Percentiles rank a stretch among this genome's conserved stretches.
These are phyloP conservation scores for Drosophila lutescens DNA, from an alignment of 2,888 invertebrate genomes.

Conservation along the genomic window DNA sequence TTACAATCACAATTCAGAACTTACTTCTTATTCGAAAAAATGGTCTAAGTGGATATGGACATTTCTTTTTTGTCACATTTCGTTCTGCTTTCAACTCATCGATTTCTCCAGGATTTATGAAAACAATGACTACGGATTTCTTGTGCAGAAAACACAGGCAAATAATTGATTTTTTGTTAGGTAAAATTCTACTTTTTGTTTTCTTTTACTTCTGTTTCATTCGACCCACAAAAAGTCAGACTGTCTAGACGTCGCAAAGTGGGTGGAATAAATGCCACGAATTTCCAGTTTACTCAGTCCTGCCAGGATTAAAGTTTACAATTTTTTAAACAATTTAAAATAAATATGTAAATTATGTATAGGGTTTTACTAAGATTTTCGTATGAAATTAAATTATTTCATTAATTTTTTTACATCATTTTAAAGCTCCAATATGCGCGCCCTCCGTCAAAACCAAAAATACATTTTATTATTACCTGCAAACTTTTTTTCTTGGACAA, in stretches of 20 bases:
- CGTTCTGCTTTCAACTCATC: too few species aligned
- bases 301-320: too few species aligned
- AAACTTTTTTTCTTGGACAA: neutral
- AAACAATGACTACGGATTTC: neutral
- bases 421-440: neutral
- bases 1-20: neutral
- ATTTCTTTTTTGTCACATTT: neutral
- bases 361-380: too few species aligned
- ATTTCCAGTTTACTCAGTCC: neutral
- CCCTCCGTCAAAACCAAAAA: neutral
- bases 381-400: too few species aligned
- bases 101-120: neutral
- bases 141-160: neutral
- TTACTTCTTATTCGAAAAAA: neutral
- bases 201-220: neutral
- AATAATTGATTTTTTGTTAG: neutral
- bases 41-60: neutral
- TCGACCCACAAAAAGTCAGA: neutral
- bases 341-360: too few species aligned
- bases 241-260: constrained; percentile 9
- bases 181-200: neutral
- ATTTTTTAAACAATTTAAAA: too few species aligned
- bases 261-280: neutral
- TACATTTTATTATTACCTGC: too few species aligned
- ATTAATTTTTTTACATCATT: too few species aligned